Evolutionary conservation across 2,797 vertebrate species (phyloP).

Genomic region (Eleutherodactylus coqui): DNA sequence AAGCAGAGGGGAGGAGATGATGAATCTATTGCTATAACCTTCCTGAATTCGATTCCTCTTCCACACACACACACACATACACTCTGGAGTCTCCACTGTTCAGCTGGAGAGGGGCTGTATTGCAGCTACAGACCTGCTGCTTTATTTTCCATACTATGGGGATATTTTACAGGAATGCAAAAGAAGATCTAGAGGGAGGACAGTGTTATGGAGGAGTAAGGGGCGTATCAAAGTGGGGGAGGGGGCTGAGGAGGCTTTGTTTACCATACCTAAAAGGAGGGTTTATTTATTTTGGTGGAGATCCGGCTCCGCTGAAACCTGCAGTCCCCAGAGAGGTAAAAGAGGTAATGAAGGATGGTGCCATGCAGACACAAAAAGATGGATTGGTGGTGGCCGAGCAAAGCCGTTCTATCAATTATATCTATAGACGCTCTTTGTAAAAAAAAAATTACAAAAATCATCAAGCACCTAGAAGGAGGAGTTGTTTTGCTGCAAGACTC

Average conservation of each 20-base stretch:
- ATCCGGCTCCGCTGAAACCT: no score
- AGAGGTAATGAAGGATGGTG: conserved; percentile 37
- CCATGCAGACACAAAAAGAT: neutral
- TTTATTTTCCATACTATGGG: conserved; percentile 38
- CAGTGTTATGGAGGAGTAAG: conserved; percentile 59
- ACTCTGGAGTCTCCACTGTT: conserved; percentile 30
- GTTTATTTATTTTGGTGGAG: conserved; percentile 60
- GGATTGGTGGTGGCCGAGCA: neutral
- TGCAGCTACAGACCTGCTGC: conserved; percentile 43
- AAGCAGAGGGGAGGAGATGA: conserved; percentile 42
- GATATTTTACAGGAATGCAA: conserved; percentile 57
- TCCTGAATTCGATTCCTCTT: neutral
- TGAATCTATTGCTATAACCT: conserved; percentile 29
- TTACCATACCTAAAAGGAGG: conserved; percentile 49
- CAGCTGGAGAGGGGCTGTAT: conserved; percentile 6
- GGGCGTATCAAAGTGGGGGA: conserved; percentile 59
- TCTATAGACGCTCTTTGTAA: no score
- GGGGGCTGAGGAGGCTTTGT: conserved; percentile 59
- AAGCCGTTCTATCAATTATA: neutral
- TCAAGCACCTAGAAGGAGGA: no score
- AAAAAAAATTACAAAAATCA: no score
- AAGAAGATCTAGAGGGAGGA: conserved; percentile 53
- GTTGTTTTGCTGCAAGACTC: no score
- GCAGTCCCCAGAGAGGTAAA: conserved; percentile 52
- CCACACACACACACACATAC: neutral